Evolutionary conservation across 2,888 invertebrate species (phyloP).

Genomic region (Miltochrista miniata): DNA sequence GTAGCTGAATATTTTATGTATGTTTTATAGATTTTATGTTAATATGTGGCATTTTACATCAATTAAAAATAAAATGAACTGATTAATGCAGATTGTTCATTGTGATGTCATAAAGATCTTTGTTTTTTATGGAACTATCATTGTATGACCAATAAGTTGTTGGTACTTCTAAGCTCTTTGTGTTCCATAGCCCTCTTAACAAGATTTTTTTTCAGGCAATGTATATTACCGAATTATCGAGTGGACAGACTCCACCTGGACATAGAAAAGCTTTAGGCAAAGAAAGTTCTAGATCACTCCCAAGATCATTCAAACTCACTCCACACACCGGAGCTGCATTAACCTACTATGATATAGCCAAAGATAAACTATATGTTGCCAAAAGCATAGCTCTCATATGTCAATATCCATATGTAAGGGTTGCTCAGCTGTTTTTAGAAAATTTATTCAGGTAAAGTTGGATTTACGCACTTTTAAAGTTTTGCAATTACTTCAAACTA

Average conservation of each 20-base stretch:
- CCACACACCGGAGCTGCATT: constrained; percentile 90
- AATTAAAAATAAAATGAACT: too few relatives aligned
- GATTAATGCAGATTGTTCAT: too few relatives aligned
- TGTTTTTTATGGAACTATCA: too few relatives aligned
- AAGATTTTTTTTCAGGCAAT: constrained; percentile 85
- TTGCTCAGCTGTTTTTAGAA: constrained; percentile 93
- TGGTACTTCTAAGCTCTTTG: too few relatives aligned
- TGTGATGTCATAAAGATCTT: too few relatives aligned
- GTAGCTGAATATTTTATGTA: too few relatives aligned
- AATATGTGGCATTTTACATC: too few relatives aligned
- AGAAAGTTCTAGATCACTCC: constrained; percentile 93
- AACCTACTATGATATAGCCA: constrained; percentile 95
- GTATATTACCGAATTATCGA: constrained; percentile 95
- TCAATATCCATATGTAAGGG: constrained; percentile 94
- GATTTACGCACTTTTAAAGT: background rate
- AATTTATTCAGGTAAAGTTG: constrained; percentile 90
- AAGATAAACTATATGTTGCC: constrained; percentile 97
- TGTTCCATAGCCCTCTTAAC: background rate
- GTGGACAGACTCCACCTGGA: constrained; percentile 88
- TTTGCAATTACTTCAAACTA: background rate
- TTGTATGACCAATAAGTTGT: too few relatives aligned
- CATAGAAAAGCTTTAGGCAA: constrained; percentile 83
- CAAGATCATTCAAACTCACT: constrained; percentile 94
- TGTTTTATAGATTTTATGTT: too few relatives aligned
- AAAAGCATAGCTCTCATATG: constrained; percentile 97